Percentiles rank a stretch among this genome's conserved stretches.
These are phyloP conservation scores for Passer domesticus DNA, from an alignment of 2,113 vertebrate genomes.

Conservation along the genomic window DNA sequence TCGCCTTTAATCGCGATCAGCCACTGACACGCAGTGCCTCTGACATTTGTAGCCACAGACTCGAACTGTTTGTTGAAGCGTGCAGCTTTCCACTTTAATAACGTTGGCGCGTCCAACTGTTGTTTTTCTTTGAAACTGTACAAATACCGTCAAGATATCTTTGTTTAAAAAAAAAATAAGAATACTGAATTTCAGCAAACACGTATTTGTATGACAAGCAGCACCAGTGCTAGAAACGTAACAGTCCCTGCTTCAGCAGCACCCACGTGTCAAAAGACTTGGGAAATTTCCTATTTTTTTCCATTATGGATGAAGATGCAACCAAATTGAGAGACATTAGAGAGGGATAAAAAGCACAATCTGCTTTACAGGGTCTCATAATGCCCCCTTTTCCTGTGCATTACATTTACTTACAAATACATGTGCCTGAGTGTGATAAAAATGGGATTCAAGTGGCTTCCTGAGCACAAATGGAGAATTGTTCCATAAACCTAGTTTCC, in stretches of 20 bases:
- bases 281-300: not conserved
- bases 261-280: not conserved
- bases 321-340: accelerated
- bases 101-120: not conserved
- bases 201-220: not conserved
- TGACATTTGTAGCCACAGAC: accelerated
- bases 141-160: not conserved
- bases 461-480: not conserved
- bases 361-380: not conserved
- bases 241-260: not conserved
- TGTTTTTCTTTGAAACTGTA: not conserved
- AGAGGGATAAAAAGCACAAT: not conserved
- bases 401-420: not conserved
- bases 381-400: accelerated
- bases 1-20: too few relatives aligned
- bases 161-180: not conserved
- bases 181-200: not conserved
- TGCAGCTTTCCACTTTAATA: not conserved
- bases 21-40: accelerated
- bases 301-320: not conserved
- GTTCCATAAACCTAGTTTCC: conserved; percentile 20
- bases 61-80: accelerated
- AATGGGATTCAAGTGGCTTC: not conserved
- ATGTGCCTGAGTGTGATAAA: not conserved
- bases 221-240: not conserved